Conservation (phyloP, 1,140 invertebrate species). For the Grapholita molesta region DNA sequence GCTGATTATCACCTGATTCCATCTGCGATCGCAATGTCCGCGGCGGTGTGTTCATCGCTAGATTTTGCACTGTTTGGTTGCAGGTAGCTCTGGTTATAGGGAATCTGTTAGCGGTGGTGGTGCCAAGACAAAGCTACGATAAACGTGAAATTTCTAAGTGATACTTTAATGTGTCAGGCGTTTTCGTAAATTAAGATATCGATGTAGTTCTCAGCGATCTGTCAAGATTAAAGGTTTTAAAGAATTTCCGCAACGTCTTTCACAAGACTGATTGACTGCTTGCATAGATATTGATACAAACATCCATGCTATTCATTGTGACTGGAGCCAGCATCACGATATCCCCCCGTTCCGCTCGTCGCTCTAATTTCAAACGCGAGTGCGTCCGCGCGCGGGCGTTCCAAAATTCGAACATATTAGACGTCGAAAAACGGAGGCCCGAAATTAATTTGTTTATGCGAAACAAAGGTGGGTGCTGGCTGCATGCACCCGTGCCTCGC, state of each 20-base stretch:
- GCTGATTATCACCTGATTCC: slow-evolving; percentile 75
- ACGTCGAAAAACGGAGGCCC: slow-evolving; percentile 71
- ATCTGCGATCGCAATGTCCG: slow-evolving; percentile 33
- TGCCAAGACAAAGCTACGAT: no score
- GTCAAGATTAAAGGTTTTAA: background rate
- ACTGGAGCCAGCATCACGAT: background rate
- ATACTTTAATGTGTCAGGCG: no score
- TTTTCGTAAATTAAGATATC: no score
- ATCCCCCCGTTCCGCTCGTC: background rate
- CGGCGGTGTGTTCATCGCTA: background rate
- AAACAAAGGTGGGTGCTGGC: slow-evolving; percentile 76
- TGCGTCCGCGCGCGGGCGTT: slow-evolving; percentile 23
- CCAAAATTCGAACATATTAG: slow-evolving; percentile 64
- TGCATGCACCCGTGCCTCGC: slow-evolving; percentile 72
- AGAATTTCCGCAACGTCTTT: no score
- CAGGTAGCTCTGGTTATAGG: no score
- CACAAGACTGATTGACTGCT: no score
- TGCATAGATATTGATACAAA: no score
- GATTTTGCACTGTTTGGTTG: no score
- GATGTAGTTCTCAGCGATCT: no score
- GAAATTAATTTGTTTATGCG: slow-evolving; percentile 78
- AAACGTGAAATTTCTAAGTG: no score
- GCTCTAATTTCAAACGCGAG: slow-evolving; percentile 12
- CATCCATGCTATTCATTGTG: background rate
- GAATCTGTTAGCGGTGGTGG: no score